A percentile compares a stretch with the other conserved stretches of the same genome.
These are phyloP conservation scores for Platysternon megacephalum DNA, from an alignment of 2,113 vertebrate species.

Conservation along the genomic window DNA sequence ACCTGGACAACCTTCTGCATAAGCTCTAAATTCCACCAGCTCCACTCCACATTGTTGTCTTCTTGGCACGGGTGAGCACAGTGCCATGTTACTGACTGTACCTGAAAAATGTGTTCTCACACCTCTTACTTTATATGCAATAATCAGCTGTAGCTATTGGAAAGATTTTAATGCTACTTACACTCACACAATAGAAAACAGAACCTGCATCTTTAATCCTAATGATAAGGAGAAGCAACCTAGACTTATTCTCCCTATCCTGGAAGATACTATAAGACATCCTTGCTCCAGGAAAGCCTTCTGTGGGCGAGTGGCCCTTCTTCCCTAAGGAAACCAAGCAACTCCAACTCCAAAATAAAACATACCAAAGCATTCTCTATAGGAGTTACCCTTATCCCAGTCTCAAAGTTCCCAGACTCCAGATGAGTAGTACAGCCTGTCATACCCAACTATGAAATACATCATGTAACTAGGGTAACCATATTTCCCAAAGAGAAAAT, in stretches of 20 bases:
- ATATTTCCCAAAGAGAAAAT: no score
- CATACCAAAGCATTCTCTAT: background rate
- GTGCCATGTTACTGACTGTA: background rate
- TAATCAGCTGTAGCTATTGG: background rate
- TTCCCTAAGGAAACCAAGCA: background rate
- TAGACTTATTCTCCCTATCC: background rate
- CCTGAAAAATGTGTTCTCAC: background rate
- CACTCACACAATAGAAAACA: background rate
- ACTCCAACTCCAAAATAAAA: background rate
- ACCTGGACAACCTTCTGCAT: background rate
- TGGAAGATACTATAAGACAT: background rate
- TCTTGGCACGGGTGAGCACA: background rate
- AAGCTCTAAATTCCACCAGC: no score
- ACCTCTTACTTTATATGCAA: background rate
- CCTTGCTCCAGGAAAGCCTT: background rate
- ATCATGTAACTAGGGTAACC: no score
- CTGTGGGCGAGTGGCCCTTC: background rate
- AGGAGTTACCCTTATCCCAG: background rate
- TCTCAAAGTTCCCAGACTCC: background rate
- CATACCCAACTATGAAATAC: background rate
- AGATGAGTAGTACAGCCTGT: background rate
- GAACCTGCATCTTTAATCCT: background rate
- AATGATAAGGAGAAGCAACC: background rate
- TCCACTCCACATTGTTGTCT: background rate
- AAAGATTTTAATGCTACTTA: background rate